phyloP scores from a whole-genome alignment of 2,113 vertebrate genomes.

The Copsychus sechellarum region DNA sequence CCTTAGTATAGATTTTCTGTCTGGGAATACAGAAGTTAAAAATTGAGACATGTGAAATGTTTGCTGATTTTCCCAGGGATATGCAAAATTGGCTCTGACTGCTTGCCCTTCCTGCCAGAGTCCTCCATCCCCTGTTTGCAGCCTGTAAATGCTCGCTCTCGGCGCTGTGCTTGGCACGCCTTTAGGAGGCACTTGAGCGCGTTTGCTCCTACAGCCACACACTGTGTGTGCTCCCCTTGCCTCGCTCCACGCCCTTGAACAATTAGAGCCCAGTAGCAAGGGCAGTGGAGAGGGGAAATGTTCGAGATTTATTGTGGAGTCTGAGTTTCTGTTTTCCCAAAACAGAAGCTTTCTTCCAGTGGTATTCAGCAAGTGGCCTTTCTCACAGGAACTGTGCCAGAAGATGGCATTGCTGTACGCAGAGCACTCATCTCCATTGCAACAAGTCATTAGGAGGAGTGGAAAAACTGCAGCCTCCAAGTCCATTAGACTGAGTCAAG shows the following conservation, averaged over 20 bases:
- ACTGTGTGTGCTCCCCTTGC: background rate
- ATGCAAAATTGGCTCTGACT: background rate
- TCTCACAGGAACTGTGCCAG: slow-evolving; percentile 72
- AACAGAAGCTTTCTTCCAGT: slow-evolving; percentile 24
- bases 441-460: slow-evolving; percentile 48
- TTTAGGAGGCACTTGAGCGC: background rate
- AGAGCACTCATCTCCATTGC: slow-evolving; percentile 47
- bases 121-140: background rate
- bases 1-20: background rate
- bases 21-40: background rate
- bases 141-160: background rate
- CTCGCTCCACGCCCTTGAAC: background rate
- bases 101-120: background rate
- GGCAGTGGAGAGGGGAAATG: background rate
- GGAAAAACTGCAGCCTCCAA: slow-evolving; percentile 32
- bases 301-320: slow-evolving; percentile 3
- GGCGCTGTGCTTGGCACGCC: background rate
- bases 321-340: background rate
- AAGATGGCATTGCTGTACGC: slow-evolving; percentile 61
- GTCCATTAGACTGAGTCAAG: slow-evolving; percentile 49
- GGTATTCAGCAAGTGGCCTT: slow-evolving; percentile 40
- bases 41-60: background rate
- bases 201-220: background rate
- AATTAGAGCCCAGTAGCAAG: background rate
- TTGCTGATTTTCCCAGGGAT: background rate